Percentiles rank a stretch among this genome's conserved stretches.
Conservation (phyloP, 2,113 vertebrate species). For the Eulemur rufifrons region DNA sequence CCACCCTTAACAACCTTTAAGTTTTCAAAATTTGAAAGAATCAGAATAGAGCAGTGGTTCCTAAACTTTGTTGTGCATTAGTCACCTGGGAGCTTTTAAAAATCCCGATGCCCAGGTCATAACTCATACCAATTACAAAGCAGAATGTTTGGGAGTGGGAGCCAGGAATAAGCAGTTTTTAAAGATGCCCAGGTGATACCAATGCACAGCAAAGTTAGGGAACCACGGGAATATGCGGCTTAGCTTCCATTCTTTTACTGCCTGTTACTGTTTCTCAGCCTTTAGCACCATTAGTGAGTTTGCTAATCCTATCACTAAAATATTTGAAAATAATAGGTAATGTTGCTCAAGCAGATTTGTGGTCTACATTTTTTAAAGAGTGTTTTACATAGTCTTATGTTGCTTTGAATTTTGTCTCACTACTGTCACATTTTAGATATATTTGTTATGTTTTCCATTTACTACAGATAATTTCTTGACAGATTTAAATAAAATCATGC, state of each 20-base stretch:
- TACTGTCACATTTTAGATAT: background rate
- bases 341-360: background rate
- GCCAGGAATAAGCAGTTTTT: background rate
- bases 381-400: conserved; percentile 30
- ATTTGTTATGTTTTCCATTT: conserved; percentile 42
- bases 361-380: background rate
- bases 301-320: background rate
- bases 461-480: conserved; percentile 19
- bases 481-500: conserved; percentile 42
- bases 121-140: background rate
- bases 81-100: background rate
- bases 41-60: background rate
- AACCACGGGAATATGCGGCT: background rate
- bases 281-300: background rate
- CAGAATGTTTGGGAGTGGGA: background rate
- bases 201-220: background rate
- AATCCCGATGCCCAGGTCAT: background rate
- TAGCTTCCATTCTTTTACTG: background rate
- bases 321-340: background rate
- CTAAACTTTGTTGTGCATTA: background rate
- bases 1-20: background rate
- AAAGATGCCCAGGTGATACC: background rate
- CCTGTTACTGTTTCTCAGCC: background rate
- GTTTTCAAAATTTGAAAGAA: conserved; percentile 46
- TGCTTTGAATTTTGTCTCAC: conserved; percentile 61